These are phyloP conservation scores for Protonibea diacanthus DNA, from an alignment of 2,797 vertebrate species.

Conservation along the genomic window DNA sequence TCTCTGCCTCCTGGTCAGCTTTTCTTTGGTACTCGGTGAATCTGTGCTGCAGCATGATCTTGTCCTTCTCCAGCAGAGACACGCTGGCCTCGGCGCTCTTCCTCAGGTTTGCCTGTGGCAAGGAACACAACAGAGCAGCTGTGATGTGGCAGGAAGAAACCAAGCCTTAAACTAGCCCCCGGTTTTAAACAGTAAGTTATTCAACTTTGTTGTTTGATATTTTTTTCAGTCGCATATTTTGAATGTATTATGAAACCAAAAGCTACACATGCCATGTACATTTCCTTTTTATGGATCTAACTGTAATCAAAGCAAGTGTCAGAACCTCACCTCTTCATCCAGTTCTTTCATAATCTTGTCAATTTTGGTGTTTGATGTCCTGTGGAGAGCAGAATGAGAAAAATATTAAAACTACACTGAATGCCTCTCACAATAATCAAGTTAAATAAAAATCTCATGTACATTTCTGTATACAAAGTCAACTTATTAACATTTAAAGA, in stretches of 20 bases:
- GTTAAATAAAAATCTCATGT: neutral
- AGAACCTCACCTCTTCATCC: constrained; percentile 92
- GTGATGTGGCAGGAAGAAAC: constrained; percentile 38
- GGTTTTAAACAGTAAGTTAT: constrained; percentile 9
- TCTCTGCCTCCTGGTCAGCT: constrained; percentile 96
- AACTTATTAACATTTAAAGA: constrained; percentile 8
- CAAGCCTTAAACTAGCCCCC: constrained; percentile 3
- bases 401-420: neutral
- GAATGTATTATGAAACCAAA: neutral
- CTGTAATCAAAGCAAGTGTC: neutral
- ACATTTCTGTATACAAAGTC: neutral
- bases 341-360: constrained; percentile 98
- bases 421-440: neutral
- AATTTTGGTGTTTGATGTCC: constrained; percentile 93
- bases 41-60: constrained; percentile 94
- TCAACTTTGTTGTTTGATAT: neutral
- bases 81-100: constrained; percentile 90
- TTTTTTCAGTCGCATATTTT: neutral
- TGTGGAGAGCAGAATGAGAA: constrained; percentile 67
- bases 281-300: constrained; percentile 1
- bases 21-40: constrained; percentile 96
- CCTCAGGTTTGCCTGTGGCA: constrained; percentile 85
- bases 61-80: constrained; percentile 96
- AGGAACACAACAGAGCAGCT: constrained; percentile 41
- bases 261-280: neutral